Percentiles rank a stretch among this genome's conserved stretches.
Evolutionary conservation across 92 coral and sea anemone species (phyloP).

Genomic region (Porites rus): DNA sequence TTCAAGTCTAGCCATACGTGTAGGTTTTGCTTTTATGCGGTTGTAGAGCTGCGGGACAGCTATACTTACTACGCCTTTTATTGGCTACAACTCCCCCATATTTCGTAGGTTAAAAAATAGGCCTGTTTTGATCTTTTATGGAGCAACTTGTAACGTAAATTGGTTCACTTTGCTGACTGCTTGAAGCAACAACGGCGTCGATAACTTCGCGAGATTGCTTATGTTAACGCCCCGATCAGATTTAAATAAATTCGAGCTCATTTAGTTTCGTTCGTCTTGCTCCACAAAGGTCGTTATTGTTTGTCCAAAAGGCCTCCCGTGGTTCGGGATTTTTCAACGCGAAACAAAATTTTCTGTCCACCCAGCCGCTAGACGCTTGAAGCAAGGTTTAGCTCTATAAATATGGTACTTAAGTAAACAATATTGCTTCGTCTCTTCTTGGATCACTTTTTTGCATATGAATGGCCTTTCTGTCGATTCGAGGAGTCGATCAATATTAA

Average conservation of each 20-base stretch:
- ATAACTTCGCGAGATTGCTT: background rate
- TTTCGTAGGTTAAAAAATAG: too few species aligned
- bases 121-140: constrained; percentile 1
- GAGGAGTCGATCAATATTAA: background rate
- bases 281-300: constrained; percentile 16
- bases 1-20: background rate
- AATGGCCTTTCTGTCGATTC: background rate
- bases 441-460: constrained; percentile 23
- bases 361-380: too few species aligned
- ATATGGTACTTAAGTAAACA: constrained; percentile 6
- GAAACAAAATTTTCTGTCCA: background rate
- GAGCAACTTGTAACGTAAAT: background rate
- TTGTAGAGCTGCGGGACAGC: background rate
- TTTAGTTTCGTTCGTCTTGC: constrained; percentile 13
- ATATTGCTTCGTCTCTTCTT: background rate
- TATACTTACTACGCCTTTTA: background rate
- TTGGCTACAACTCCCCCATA: background rate
- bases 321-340: background rate
- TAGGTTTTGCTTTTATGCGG: background rate
- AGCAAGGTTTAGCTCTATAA: background rate
- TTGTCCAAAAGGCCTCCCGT: background rate
- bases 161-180: background rate
- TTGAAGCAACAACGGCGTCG: background rate
- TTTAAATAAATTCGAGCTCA: constrained; percentile 5
- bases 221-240: constrained; percentile 9